Evolutionary conservation across 2,113 vertebrate genomes (phyloP).

Genomic region (Eulacestoma nigropectus): DNA sequence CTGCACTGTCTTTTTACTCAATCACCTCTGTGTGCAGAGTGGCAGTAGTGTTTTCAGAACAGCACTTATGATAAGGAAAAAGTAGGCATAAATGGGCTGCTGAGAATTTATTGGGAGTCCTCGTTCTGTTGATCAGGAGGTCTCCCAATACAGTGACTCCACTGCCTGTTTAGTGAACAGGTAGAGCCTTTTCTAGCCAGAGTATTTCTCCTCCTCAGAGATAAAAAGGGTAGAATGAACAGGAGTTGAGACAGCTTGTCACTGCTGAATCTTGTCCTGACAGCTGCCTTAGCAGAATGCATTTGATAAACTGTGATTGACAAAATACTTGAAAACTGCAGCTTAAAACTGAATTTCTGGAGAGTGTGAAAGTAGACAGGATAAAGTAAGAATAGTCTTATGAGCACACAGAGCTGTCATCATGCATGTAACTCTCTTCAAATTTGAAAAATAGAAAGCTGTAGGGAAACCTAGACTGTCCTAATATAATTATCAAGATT

Average conservation of each 20-base stretch:
- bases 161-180: conserved; percentile 30
- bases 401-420: conserved; percentile 27
- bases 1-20: conserved; percentile 32
- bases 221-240: conserved; percentile 54
- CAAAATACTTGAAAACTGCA: conserved; percentile 65
- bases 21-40: conserved; percentile 35
- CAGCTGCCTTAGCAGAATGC: conserved; percentile 66
- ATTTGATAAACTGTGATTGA: conserved; percentile 71
- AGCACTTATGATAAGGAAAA: conserved; percentile 59
- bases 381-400: conserved; percentile 45
- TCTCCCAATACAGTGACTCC: background rate
- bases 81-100: conserved; percentile 40
- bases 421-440: background rate
- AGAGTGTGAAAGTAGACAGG: conserved; percentile 32
- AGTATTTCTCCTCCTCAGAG: conserved; percentile 32
- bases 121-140: conserved; percentile 36
- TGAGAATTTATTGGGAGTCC: conserved; percentile 53
- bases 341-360: conserved; percentile 54
- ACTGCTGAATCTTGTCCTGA: conserved; percentile 60
- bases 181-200: conserved; percentile 36
- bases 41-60: conserved; percentile 52
- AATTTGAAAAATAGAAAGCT: background rate
- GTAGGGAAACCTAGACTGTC: background rate
- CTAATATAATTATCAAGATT: conserved; percentile 1
- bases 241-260: conserved; percentile 61